These are phyloP conservation scores for Spilarctia lutea DNA, from an alignment of 2,888 invertebrate species.

Conservation along the genomic window DNA sequence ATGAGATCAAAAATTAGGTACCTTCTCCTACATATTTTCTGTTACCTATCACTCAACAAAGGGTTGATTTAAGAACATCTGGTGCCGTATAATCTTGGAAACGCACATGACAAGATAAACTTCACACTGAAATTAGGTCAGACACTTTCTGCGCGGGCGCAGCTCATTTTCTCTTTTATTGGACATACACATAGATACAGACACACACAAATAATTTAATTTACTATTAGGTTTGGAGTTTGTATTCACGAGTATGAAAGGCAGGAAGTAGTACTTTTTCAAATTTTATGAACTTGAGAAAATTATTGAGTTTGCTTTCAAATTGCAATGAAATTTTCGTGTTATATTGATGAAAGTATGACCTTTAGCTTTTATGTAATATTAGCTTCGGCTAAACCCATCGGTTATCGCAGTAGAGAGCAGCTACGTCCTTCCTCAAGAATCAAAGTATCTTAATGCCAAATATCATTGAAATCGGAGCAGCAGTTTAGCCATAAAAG, in stretches of 20 bases:
- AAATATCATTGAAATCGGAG: no score
- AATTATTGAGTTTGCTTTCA: background rate
- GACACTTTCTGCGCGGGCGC: conserved; percentile 43
- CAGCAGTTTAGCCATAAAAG: no score
- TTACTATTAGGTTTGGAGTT: background rate
- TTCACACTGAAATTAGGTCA: conserved; percentile 51
- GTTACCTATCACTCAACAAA: background rate
- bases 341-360: background rate
- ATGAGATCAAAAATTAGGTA: no score
- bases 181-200: conserved; percentile 27
- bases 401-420: no score
- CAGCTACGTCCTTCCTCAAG: no score
- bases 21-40: no score
- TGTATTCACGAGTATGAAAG: conserved; percentile 4
- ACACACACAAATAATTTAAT: background rate
- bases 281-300: background rate
- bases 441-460: no score
- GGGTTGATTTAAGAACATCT: background rate
- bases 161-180: conserved; percentile 44
- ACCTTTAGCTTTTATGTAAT: no score
- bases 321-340: background rate
- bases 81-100: conserved; percentile 29
- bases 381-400: background rate
- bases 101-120: conserved; percentile 49
- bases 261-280: background rate